These are phyloP conservation scores for Planiliza haematocheilus DNA, from an alignment of 2,113 vertebrate genomes.

Conservation along the genomic window DNA sequence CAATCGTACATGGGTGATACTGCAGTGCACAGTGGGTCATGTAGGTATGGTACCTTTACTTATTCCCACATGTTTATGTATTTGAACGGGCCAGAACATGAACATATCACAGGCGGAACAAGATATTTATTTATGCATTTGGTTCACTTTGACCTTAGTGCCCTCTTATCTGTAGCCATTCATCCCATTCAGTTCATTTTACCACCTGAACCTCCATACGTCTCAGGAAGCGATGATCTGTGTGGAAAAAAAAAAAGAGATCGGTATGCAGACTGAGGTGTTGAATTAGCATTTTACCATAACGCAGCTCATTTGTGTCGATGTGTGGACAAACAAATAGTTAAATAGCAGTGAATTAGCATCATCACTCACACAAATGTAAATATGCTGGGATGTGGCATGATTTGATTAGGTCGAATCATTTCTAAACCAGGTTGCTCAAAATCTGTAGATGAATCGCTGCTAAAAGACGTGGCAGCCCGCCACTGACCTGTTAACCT, in stretches of 20 bases:
- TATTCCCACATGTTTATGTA: slow-evolving; percentile 55
- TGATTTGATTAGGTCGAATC: slow-evolving; percentile 33
- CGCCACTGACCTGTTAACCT: slow-evolving; percentile 67
- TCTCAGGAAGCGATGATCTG: slow-evolving; percentile 79
- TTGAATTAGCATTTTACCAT: slow-evolving; percentile 41
- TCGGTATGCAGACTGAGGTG: slow-evolving; percentile 37
- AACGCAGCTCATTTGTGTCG: slow-evolving; percentile 48
- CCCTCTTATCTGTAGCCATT: slow-evolving; percentile 75
- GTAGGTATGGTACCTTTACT: slow-evolving; percentile 64
- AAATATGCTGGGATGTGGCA: slow-evolving; percentile 62
- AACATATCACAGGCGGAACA: slow-evolving; percentile 65
- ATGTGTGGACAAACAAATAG: slow-evolving; percentile 43
- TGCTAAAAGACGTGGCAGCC: slow-evolving; percentile 68
- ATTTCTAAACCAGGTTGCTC: slow-evolving; percentile 24
- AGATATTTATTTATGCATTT: slow-evolving; percentile 75
- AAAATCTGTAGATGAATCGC: slow-evolving; percentile 53
- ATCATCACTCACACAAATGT: slow-evolving; percentile 35
- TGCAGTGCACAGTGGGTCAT: slow-evolving; percentile 67
- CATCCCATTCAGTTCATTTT: slow-evolving; percentile 66
- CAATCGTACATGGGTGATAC: slow-evolving; percentile 59
- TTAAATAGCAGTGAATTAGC: slow-evolving; percentile 46
- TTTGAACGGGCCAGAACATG: slow-evolving; percentile 59
- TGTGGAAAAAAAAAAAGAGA: slow-evolving; percentile 32
- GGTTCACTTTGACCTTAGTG: slow-evolving; percentile 78
- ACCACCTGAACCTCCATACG: slow-evolving; percentile 72